Conservation (phyloP, 37 sponge, comb jelly and placozoan species). For the Cliona cf. orientalis region DNA sequence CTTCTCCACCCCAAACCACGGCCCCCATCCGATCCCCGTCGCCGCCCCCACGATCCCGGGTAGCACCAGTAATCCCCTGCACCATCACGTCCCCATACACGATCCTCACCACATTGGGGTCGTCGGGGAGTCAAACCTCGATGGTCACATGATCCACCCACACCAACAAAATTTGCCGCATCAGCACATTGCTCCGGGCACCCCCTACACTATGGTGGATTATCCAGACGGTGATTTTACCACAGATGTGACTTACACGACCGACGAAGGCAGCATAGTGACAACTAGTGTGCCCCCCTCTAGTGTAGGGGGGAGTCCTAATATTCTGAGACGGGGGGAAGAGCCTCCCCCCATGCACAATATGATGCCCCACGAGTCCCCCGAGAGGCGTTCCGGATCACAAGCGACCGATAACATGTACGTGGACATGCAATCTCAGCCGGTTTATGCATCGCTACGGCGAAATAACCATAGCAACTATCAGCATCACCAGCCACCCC, state of each 20-base stretch:
- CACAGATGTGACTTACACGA: constrained; percentile 7
- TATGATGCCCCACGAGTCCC: neutral
- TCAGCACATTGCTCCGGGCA: no score
- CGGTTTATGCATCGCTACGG: neutral
- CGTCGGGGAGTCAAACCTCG: neutral
- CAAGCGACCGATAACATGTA: constrained; percentile 8
- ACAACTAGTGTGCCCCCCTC: constrained; percentile 33
- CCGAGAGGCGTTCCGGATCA: neutral
- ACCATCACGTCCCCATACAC: neutral
- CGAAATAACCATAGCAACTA: neutral
- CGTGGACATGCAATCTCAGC: neutral
- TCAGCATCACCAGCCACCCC: neutral
- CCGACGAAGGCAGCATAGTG: constrained; percentile 23
- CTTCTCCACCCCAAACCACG: neutral
- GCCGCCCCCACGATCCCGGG: neutral
- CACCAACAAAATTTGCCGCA: no score
- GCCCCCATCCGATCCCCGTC: neutral
- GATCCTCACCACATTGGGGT: neutral
- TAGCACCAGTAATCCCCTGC: neutral
- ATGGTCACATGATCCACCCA: no score
- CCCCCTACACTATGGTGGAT: no score
- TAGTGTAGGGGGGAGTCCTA: constrained; percentile 33
- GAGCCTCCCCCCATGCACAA: neutral
- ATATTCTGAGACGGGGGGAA: neutral
- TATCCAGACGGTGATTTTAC: constrained; percentile 10